These are phyloP conservation scores for Colaptes auratus DNA, from an alignment of 2,113 vertebrate species.

Conservation along the genomic window DNA sequence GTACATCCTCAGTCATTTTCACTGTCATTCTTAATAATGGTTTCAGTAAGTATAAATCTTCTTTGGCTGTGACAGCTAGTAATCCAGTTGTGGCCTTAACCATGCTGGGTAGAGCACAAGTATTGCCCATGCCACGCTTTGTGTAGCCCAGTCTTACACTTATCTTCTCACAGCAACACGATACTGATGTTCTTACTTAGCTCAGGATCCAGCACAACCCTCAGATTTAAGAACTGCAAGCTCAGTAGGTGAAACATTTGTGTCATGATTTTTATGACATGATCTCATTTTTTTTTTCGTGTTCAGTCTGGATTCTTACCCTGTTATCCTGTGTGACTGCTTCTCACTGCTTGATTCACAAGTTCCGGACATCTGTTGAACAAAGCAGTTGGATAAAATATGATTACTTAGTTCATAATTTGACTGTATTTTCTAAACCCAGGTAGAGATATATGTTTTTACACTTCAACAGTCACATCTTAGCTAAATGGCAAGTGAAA, in stretches of 20 bases:
- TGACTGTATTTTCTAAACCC: background rate
- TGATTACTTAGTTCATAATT: background rate
- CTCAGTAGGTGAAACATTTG: background rate
- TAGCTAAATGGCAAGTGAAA: background rate
- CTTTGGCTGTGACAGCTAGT: background rate
- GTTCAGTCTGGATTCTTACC: background rate
- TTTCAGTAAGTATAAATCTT: background rate
- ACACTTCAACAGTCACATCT: background rate
- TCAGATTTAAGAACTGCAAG: background rate
- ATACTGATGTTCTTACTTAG: background rate
- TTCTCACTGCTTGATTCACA: background rate
- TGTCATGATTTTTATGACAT: background rate
- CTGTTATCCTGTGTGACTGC: background rate
- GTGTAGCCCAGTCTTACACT: background rate
- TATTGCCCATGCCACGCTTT: background rate
- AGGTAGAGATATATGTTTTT: background rate
- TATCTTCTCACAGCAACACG: background rate
- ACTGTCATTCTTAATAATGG: background rate
- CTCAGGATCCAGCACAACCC: background rate
- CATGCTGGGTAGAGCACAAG: background rate
- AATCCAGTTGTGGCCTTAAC: background rate
- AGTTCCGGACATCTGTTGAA: background rate
- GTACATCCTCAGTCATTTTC: rapidly evolving
- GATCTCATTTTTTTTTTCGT: background rate
- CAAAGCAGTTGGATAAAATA: background rate